A percentile compares a stretch with the other conserved stretches of the same genome.
Conservation (phyloP, 2,888 invertebrate genomes). For the Acanthoscelides obtectus region DNA sequence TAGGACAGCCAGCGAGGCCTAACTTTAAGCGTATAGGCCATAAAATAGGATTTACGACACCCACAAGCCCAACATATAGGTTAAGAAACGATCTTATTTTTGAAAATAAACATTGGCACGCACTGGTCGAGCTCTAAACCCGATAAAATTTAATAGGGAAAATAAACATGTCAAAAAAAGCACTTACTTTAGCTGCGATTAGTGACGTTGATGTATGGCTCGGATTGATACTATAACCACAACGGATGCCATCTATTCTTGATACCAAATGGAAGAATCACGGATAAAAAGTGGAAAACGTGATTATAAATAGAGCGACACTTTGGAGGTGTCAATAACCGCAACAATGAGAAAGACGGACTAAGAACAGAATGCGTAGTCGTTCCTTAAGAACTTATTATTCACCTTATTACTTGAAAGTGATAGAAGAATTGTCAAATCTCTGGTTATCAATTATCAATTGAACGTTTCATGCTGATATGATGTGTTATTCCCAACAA, state of each 20-base stretch:
- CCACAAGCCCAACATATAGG: conserved; percentile 20
- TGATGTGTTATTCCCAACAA: too few relatives aligned
- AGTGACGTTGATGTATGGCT: conserved; percentile 21
- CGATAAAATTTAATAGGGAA: conserved; percentile 31
- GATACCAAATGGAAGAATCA: neutral
- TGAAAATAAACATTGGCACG: conserved; percentile 15
- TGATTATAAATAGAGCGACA: neutral
- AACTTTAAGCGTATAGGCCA: neutral
- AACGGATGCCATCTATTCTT: neutral
- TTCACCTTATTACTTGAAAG: too few relatives aligned
- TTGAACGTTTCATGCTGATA: too few relatives aligned
- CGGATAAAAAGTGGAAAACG: neutral
- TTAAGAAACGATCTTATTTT: conserved; percentile 15
- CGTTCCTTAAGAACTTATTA: too few relatives aligned
- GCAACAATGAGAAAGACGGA: neutral
- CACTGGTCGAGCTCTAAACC: conserved; percentile 16
- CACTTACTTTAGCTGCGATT: conserved; percentile 28
- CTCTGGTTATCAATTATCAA: too few relatives aligned
- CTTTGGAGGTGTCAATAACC: neutral
- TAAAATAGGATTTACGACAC: neutral
- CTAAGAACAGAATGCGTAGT: too few relatives aligned
- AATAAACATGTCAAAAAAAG: conserved; percentile 33
- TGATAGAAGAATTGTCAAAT: too few relatives aligned
- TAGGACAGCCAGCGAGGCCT: neutral
- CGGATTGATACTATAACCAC: neutral